Base-by-base conservation (phyloP, 2,797 vertebrate genomes). In the Naso thynnoides region DNA sequence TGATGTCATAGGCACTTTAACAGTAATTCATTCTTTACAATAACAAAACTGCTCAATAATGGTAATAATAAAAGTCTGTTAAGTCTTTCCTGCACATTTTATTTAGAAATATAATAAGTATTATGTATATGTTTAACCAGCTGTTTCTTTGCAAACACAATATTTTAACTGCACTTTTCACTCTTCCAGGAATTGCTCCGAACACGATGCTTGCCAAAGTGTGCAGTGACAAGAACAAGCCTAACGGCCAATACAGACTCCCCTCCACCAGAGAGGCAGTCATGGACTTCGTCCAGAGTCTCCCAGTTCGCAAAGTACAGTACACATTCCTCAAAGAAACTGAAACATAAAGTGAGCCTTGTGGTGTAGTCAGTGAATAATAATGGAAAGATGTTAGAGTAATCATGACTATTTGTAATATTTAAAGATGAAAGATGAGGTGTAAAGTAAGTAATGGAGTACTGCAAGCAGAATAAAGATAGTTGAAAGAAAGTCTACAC, bases 131-230 rank as follows among this genome's bases (percentile, higher is more conserved):
- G 41, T 64, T 80, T 79, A 56, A 70, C 36, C 33, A 78, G 44
- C 44, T 15, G 8, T 33, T 74, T 1, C 59, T 74, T 67, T 29
- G 29, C 36, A 57, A 5, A 73, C 45, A 4, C 27, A 48, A n/a
- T 5, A 13, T 26, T 52, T 64, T 7, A 61, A 49, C 58, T 8
- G 54, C 14, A 19, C 38, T 50, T 11, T 61, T 62, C 21, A 26
- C 70, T 86, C 82, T 87, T 93, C 73, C 81, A 99, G 98, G 98
- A 86, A 99, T 99, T 85, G 98, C 97, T 54, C 96, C 98, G 71
- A 99, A 99, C 86, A 98, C 91, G 86, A 97, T 97, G 96, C 92
- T 99, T 81, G 97, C 98, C 79, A 99, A 99, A 90, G 96, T 99
- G 68, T 99, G 97, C 93, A 99, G 98, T 91, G 98, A 99, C 92